Percentiles rank a stretch among this genome's conserved stretches.
Conservation (phyloP, 2,113 vertebrate species). For the Eolophus roseicapilla region DNA sequence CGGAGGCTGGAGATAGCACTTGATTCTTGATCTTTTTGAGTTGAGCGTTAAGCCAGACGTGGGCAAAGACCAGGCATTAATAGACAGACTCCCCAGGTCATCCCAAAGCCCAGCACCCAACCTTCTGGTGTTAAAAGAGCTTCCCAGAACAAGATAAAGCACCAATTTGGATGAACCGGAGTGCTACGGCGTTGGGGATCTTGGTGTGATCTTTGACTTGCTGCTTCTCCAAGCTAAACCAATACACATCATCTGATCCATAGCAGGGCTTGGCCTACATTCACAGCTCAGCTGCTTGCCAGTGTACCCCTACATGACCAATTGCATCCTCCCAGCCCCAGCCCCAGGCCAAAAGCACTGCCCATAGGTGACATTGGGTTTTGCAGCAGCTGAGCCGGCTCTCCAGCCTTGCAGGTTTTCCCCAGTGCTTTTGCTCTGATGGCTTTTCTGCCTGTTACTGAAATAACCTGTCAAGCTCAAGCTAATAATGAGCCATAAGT, state of each 20-base stretch:
- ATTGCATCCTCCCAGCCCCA: neutral
- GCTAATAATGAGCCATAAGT: conserved; percentile 69
- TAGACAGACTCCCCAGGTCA: neutral
- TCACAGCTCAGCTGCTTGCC: neutral
- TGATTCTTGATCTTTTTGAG: neutral
- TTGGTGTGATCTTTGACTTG: accelerated
- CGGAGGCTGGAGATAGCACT: accelerated
- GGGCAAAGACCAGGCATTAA: neutral
- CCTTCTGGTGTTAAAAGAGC: neutral
- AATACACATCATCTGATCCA: accelerated
- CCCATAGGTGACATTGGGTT: neutral
- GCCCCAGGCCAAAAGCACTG: neutral
- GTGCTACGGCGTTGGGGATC: accelerated
- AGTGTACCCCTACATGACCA: accelerated
- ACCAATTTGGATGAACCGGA: accelerated
- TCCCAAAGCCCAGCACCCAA: neutral
- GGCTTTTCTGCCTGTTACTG: conserved; percentile 54
- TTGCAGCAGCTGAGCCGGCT: neutral
- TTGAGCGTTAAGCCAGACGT: neutral
- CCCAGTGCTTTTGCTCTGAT: conserved; percentile 18
- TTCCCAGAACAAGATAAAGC: neutral
- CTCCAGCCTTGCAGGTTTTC: neutral
- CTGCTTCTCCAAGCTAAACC: neutral
- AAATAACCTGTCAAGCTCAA: conserved; percentile 68
- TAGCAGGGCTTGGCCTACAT: accelerated